Evolutionary conservation across 2,888 invertebrate genomes (phyloP), one percentile per base, ranked within the genome.

Genomic region (Melanchra persicariae): DNA sequence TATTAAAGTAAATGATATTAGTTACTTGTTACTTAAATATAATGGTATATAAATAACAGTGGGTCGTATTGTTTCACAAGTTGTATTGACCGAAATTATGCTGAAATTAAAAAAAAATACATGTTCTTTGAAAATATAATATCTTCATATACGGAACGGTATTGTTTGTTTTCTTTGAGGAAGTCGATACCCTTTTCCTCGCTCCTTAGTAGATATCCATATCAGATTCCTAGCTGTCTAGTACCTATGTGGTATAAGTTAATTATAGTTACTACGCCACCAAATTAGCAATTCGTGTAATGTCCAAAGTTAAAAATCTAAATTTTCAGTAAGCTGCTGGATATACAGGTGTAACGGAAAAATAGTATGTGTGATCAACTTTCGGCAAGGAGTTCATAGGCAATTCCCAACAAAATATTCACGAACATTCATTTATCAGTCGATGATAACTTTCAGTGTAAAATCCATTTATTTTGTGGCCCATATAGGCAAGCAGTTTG

Each of bases 71-170:
- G 95, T 95, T 96, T 95, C 93, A 93, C 93, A 92, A 90, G 93
- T 94, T 95, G 91, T 95, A 94, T 92, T 93, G 92, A 94, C 92
- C 92, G 93, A 93, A 91, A 92, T 92, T 94, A 94, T 91, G 95
- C 94, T 93, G 94, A 93, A 86, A 90, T 91, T 91, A 91, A 91
- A 92, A 92, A 92, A 93, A 92, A 92, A 91, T 94, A 95, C 92
- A 94, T 95, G 96, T 95, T 95, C 95, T 95, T 95, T 95, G 93
- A 94, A 94, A 95, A 95, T 96, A 96, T 95, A 95, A 94, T 96
- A 95, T 93, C 96, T 96, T 95, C 94, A 95, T 95, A 95, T 95
- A 95, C 89, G 89, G 89, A 92, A 91, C 90, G 83, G 86, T 87
- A 88, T 85, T 79, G 86, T 89, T 90, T 90, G 91, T 92, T 91